Evolutionary conservation across 2,113 vertebrate species (phyloP).

Genomic region (Microcebus ravelobensis): DNA sequence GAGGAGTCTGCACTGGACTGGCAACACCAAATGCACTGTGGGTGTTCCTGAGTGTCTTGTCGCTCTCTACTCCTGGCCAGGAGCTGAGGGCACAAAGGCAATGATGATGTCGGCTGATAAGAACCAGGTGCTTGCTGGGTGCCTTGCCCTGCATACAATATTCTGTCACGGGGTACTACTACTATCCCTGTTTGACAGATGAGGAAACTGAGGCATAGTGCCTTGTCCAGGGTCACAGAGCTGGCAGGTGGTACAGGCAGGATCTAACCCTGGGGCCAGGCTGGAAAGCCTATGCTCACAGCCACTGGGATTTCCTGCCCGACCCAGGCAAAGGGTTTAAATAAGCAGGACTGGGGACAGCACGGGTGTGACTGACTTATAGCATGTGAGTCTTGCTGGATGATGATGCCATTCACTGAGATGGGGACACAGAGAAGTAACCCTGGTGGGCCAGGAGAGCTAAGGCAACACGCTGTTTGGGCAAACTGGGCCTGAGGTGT

Average conservation of each 20-base stretch:
- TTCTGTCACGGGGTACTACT: background rate
- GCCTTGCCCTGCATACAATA: background rate
- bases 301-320: background rate
- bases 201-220: background rate
- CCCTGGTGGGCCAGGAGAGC: background rate
- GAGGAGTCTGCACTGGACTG: background rate
- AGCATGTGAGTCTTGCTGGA: background rate
- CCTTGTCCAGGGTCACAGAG: background rate
- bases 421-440: background rate
- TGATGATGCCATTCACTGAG: background rate
- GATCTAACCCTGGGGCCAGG: background rate
- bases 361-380: background rate
- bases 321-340: background rate
- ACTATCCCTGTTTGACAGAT: background rate
- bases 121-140: fast-evolving
- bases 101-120: background rate
- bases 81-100: background rate
- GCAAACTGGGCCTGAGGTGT: background rate
- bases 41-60: background rate
- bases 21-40: background rate
- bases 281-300: background rate
- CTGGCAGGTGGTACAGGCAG: too few species aligned
- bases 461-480: background rate
- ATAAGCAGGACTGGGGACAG: background rate
- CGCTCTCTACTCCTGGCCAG: background rate